phyloP scores from a whole-genome alignment of 1,140 invertebrate genomes.

The Brachionus calyciflorus region DNA sequence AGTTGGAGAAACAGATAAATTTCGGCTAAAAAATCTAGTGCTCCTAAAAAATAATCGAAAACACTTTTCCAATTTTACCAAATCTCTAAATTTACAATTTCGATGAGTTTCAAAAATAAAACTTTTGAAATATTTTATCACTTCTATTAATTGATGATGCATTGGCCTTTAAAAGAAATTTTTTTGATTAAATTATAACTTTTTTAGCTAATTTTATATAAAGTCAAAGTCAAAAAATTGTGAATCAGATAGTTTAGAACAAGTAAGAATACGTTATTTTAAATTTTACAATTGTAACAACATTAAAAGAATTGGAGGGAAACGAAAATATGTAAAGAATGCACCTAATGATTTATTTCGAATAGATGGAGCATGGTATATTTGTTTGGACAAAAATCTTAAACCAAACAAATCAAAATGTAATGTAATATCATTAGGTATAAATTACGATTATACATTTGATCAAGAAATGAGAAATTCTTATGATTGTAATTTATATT shows the following conservation, averaged over 20 bases:
- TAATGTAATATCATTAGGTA: neutral
- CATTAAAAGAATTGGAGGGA: neutral
- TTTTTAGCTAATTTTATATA: too few relatives aligned
- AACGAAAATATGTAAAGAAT: too few relatives aligned
- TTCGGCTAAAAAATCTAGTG: neutral
- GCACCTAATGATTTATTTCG: too few relatives aligned
- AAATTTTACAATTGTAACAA: neutral
- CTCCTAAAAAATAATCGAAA: neutral
- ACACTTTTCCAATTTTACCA: neutral
- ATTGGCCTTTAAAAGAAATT: too few relatives aligned
- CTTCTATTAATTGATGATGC: too few relatives aligned
- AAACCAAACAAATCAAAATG: neutral
- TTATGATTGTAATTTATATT: neutral
- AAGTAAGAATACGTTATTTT: neutral
- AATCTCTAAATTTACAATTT: neutral
- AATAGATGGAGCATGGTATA: too few relatives aligned
- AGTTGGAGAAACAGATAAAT: neutral
- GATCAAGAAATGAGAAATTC: neutral
- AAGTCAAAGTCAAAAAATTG: too few relatives aligned
- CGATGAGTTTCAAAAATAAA: neutral
- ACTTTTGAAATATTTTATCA: neutral
- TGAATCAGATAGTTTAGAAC: too few relatives aligned
- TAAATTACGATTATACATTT: neutral
- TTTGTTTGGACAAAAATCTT: neutral
- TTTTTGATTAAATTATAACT: too few relatives aligned